Evolutionary conservation across 2,888 invertebrate species (phyloP).

Genomic region (Seira musarum): DNA sequence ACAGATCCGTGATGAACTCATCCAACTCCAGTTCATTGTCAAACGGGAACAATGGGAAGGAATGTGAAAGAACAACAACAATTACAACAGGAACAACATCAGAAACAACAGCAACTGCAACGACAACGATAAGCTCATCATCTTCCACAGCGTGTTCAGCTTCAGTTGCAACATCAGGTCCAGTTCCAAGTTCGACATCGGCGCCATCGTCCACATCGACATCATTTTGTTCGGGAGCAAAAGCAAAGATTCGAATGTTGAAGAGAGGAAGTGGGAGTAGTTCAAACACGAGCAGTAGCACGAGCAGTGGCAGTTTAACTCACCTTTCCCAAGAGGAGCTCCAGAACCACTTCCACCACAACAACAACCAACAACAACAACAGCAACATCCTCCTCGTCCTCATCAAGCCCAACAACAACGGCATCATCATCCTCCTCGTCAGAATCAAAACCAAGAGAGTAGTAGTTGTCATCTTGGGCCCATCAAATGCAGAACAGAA

Average conservation of each 20-base stretch:
- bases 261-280: conserved; percentile 44
- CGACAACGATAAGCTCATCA: too few relatives aligned
- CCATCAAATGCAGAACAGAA: conserved; percentile 55
- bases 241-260: conserved; percentile 39
- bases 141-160: neutral
- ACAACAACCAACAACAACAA: too few relatives aligned
- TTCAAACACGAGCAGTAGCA: conserved; percentile 36
- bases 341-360: too few relatives aligned
- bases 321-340: conserved; percentile 44
- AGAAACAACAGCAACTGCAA: too few relatives aligned
- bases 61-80: neutral
- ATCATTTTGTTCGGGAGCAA: conserved; percentile 14
- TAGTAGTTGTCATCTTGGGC: too few relatives aligned
- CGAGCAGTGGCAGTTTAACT: conserved; percentile 48
- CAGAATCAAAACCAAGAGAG: too few relatives aligned
- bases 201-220: neutral
- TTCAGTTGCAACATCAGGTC: neutral
- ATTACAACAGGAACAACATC: too few relatives aligned
- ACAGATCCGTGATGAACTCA: too few relatives aligned
- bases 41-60: conserved; percentile 14
- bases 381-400: conserved; percentile 20
- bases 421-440: conserved; percentile 25
- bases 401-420: conserved; percentile 25
- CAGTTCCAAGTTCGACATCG: neutral
- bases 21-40: neutral